Conservation (phyloP, 2,113 vertebrate species). For the Oreocharis arfaki region DNA sequence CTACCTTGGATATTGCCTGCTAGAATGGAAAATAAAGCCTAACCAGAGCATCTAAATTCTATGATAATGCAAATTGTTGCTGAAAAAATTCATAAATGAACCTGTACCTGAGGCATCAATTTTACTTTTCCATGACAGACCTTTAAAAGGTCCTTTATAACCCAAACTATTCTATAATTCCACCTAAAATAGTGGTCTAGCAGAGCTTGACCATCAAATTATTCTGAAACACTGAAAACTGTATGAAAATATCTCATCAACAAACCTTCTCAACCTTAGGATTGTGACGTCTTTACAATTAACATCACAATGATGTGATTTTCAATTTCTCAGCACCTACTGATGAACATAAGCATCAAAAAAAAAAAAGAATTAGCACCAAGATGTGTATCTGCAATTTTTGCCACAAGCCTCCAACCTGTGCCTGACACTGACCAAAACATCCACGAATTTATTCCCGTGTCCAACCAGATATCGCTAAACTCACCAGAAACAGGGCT, state of each 20-base stretch:
- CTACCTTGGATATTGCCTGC: background rate
- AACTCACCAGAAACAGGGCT: background rate
- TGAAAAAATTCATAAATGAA: background rate
- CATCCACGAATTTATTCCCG: background rate
- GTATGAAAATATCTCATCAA: background rate
- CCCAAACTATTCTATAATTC: background rate
- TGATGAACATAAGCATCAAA: background rate
- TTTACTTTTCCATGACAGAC: background rate
- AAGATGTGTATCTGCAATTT: background rate
- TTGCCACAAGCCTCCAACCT: background rate
- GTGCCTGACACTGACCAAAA: background rate
- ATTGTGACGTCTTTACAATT: background rate
- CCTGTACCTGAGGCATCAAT: background rate
- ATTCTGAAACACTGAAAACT: background rate
- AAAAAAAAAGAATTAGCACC: background rate
- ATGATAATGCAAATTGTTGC: fast-evolving
- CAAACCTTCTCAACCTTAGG: background rate
- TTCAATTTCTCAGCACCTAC: background rate
- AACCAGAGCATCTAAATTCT: background rate
- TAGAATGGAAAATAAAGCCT: background rate
- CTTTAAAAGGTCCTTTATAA: background rate
- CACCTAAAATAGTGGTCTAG: background rate
- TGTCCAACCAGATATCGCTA: background rate
- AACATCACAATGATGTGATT: background rate
- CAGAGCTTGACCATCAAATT: background rate